These are phyloP conservation scores for Catalaphyllia jardinei DNA, from an alignment of 64 coral and sea anemone genomes.

Conservation along the genomic window DNA sequence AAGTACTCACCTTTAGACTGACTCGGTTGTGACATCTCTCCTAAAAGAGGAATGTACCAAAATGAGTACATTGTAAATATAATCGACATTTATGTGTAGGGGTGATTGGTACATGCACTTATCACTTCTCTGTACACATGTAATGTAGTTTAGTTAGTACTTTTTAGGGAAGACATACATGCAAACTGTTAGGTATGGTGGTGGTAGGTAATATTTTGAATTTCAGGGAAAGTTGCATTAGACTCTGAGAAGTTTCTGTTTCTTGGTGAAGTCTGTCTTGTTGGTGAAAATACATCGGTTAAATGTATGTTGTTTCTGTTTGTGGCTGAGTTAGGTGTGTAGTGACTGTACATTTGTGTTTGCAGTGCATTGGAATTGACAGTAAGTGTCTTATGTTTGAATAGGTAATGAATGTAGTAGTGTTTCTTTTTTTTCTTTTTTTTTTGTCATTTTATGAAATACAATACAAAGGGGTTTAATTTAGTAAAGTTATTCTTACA, in stretches of 20 bases:
- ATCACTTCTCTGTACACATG: not conserved
- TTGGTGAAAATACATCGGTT: no score
- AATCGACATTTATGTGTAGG: not conserved
- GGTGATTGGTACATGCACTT: slow-evolving; percentile 24
- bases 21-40: slow-evolving; percentile 24
- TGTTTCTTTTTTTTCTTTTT: no score
- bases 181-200: not conserved
- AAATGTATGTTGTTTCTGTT: slow-evolving; percentile 23
- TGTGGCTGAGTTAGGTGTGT: not conserved
- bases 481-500: no score
- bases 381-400: not conserved
- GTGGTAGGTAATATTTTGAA: slow-evolving; percentile 24
- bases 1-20: slow-evolving; percentile 19
- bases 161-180: not conserved
- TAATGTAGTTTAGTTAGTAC: not conserved
- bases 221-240: slow-evolving; percentile 19
- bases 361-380: slow-evolving; percentile 9
- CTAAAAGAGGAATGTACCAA: slow-evolving; percentile 1
- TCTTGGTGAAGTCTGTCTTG: not conserved
- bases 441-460: not conserved
- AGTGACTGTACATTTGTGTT: not conserved
- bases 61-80: slow-evolving; percentile 25
- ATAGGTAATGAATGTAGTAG: not conserved
- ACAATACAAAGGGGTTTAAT: not conserved
- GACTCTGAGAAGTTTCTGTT: slow-evolving; percentile 10